These are phyloP conservation scores for Poecilus cupreus DNA, from an alignment of 2,888 invertebrate species.

Conservation along the genomic window DNA sequence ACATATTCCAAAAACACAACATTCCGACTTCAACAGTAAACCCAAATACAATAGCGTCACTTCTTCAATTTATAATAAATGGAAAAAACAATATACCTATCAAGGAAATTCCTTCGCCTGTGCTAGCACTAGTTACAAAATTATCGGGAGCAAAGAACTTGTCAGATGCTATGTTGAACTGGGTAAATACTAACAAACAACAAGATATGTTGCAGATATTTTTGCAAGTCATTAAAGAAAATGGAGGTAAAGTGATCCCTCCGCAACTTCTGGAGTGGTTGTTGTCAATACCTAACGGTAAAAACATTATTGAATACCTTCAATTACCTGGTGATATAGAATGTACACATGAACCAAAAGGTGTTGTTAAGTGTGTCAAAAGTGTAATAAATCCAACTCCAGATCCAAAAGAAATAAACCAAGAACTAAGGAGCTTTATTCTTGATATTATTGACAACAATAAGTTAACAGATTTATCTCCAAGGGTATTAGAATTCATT, in stretches of 20 bases:
- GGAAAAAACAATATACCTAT: background rate
- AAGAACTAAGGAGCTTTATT: background rate
- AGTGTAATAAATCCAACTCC: background rate
- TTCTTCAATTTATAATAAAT: background rate
- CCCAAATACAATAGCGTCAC: no score
- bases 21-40: no score
- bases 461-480: background rate
- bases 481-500: background rate
- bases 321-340: background rate
- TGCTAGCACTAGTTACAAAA: background rate
- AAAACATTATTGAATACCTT: background rate
- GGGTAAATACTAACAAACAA: background rate
- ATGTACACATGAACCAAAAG: background rate
- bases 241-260: background rate
- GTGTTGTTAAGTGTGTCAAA: background rate
- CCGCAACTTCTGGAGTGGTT: background rate
- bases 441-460: background rate
- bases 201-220: background rate
- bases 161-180: background rate
- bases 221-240: background rate
- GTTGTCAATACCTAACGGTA: background rate
- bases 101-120: background rate
- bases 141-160: background rate
- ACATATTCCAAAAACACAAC: no score
- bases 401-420: background rate